These are phyloP conservation scores for Zosterops japonicus DNA, from an alignment of 2,113 vertebrate genomes.

Conservation along the genomic window DNA sequence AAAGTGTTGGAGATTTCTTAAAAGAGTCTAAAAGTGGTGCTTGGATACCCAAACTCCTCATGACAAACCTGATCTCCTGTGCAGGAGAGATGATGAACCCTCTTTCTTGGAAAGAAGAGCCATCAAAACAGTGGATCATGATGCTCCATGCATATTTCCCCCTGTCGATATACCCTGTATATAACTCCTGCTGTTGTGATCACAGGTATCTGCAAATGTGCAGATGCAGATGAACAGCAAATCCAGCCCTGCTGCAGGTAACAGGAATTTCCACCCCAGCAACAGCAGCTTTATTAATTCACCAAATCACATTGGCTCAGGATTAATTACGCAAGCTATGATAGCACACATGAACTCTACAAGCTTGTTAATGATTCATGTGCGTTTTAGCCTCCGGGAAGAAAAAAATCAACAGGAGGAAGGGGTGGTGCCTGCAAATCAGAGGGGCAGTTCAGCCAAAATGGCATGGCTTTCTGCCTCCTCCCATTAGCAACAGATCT, in stretches of 20 bases:
- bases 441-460: background rate
- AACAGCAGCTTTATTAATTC: constrained; percentile 57
- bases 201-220: background rate
- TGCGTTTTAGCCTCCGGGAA: constrained; percentile 40
- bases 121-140: background rate
- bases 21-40: background rate
- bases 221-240: constrained; percentile 13
- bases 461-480: background rate
- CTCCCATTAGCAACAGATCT: background rate
- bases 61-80: background rate
- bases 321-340: constrained; percentile 46
- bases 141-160: background rate
- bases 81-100: background rate
- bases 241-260: constrained; percentile 50
- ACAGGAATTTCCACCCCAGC: constrained; percentile 60
- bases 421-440: background rate
- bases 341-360: background rate
- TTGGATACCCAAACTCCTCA: background rate
- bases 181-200: background rate
- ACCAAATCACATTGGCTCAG: constrained; percentile 7
- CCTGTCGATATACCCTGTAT: background rate
- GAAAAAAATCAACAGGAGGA: constrained; percentile 1
- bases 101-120: background rate
- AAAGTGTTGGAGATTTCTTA: background rate
- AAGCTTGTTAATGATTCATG: constrained; percentile 56